Evolutionary conservation across 2,113 vertebrate species (phyloP), one percentile per base, ranked within the genome.

Genomic region (Rhinolophus sinicus): DNA sequence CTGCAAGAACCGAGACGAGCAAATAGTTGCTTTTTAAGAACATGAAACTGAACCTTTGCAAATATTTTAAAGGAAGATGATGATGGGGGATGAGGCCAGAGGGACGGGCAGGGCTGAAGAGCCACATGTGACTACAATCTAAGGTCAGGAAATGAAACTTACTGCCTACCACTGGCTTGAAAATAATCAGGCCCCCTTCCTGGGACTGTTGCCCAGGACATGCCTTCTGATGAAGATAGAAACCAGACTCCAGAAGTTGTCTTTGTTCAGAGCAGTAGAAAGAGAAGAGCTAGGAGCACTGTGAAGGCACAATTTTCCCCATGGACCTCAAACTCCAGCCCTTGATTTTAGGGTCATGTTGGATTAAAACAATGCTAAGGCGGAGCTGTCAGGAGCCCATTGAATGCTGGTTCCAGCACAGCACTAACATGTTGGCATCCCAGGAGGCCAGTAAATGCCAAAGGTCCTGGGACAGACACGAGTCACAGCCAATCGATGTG

Each of bases 61-160:
- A 75, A 70, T 38, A 85, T 75, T 88, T 92, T 89, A 75, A 76
- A 92, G 28, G 86, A 67, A 95, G 90, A 87, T 78, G 19, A 83
- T 65, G 84, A 86, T 2, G 35, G 33, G 14, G 19, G 22, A 52
- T 60, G 78, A 87, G 75, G 76, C 13, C 47, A 58, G 81, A 85
- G 54, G 75, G 52, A 35, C n/a, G 73, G 88, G 30, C 3, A 28
- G 4, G 18, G 40, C 60, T 35, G 38, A 22, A 56, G 21, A 73
- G 58, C 54, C 67, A 92, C 38, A 52, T 72, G 73, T n/a, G 58
- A 44, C 69, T 75, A 24, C 72, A 60, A 19, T 60, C 30, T 26
- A 60, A 33, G 21, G 44, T 67, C 38, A 80, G 58, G 33, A 82
- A 92, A 70, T 54, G 72, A 92, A 82, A 64, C 38, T 62, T 38